Conservation (phyloP, 35 echinoderm and acorn worm species). For the Stichopus chloronotus region DNA sequence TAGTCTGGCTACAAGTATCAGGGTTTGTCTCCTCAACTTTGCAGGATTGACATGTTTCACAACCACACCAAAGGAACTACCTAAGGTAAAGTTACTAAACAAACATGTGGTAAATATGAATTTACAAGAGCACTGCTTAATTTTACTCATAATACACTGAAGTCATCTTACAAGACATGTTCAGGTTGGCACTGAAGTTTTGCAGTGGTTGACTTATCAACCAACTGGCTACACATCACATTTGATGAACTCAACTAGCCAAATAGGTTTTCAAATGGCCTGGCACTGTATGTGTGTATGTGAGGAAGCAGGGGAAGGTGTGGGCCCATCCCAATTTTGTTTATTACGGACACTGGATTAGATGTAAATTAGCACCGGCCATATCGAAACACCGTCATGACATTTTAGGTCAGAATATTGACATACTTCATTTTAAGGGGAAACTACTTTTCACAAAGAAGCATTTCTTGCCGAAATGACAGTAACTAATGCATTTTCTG, state of each 20-base stretch:
- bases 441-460: background rate
- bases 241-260: background rate
- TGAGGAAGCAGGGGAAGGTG: background rate
- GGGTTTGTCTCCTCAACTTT: background rate
- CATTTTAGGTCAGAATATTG: constrained; percentile 2
- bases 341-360: background rate
- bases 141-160: background rate
- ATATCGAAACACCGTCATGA: background rate
- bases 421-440: background rate
- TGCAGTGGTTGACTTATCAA: background rate
- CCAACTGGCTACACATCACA: background rate
- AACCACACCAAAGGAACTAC: background rate
- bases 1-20: too few species aligned
- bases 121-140: background rate
- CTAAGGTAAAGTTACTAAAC: background rate
- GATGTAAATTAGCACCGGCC: background rate
- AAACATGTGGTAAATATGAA: background rate
- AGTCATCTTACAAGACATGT: background rate
- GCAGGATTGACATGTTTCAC: background rate
- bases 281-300: background rate
- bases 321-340: background rate
- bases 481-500: background rate
- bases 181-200: background rate
- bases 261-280: constrained; percentile 2
- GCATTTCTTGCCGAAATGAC: too few species aligned